Conservation (phyloP, 2,113 vertebrate genomes). For the Syngnathus typhle region DNA sequence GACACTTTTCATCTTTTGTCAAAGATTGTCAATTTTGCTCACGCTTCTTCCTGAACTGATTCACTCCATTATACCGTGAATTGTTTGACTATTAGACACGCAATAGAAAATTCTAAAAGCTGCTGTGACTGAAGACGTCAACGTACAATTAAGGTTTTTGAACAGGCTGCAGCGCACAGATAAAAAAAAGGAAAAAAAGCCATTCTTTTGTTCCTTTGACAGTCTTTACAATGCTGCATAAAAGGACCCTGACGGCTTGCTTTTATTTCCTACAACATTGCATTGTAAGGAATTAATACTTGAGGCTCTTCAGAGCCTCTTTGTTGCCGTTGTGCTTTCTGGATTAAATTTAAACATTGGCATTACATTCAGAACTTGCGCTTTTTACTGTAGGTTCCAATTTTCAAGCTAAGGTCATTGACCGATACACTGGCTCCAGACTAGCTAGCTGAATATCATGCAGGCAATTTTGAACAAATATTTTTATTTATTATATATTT, state of each 20-base stretch:
- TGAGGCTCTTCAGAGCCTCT: conserved; percentile 39
- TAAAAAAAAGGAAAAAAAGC: conserved; percentile 56
- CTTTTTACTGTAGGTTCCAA: not conserved
- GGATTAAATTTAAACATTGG: conserved; percentile 32
- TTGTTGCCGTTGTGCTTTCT: conserved; percentile 38
- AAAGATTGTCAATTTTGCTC: conserved; percentile 1
- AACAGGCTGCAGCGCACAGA: conserved; percentile 40
- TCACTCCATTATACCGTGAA: conserved; percentile 3
- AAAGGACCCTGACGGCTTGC: conserved; percentile 19
- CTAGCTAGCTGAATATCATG: not conserved
- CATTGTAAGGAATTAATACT: conserved; percentile 50
- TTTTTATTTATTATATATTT: too few species aligned
- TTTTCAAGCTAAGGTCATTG: conserved; percentile 5
- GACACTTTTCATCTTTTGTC: not conserved
- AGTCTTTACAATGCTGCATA: conserved; percentile 23
- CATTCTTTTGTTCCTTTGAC: conserved; percentile 60
- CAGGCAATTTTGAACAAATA: not conserved
- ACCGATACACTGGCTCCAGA: not conserved
- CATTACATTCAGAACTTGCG: conserved; percentile 13
- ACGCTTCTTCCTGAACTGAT: conserved; percentile 6
- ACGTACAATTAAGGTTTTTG: conserved; percentile 41
- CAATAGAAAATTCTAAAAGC: conserved; percentile 8
- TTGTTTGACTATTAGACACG: conserved; percentile 30
- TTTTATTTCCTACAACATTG: conserved; percentile 47
- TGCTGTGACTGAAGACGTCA: conserved; percentile 31